phyloP scores from a whole-genome alignment of 2,113 vertebrate species.

The Pangasianodon hypophthalmus region DNA sequence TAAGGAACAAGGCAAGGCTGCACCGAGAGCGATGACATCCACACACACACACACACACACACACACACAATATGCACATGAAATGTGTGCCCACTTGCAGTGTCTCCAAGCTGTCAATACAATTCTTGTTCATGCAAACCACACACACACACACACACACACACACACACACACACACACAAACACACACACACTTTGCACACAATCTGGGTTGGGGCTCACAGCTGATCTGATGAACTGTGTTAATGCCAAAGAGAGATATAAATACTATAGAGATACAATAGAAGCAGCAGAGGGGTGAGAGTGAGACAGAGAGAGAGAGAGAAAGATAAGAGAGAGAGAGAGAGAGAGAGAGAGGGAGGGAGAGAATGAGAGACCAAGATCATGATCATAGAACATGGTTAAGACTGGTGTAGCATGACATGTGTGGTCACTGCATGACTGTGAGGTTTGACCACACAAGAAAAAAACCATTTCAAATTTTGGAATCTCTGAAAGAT shows the following conservation, averaged over 20 bases:
- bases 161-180: neutral
- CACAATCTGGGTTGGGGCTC: neutral
- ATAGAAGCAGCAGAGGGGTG: slow-evolving; percentile 4
- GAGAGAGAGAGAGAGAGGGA: slow-evolving; percentile 12
- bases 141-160: neutral
- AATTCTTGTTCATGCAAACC: slow-evolving; percentile 19
- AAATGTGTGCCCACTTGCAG: slow-evolving; percentile 3
- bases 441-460: too few relatives aligned
- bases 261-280: slow-evolving; percentile 30
- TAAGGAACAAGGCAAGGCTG: slow-evolving; percentile 15
- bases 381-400: neutral
- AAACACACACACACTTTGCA: neutral
- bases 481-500: too few relatives aligned
- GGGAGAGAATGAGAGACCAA: neutral
- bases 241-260: slow-evolving; percentile 53
- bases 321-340: neutral
- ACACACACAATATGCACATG: slow-evolving; percentile 23
- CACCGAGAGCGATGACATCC: slow-evolving; percentile 25
- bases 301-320: slow-evolving; percentile 11
- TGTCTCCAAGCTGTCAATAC: slow-evolving; percentile 20
- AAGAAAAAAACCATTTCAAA: too few relatives aligned
- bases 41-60: slow-evolving; percentile 2
- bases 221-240: slow-evolving; percentile 43
- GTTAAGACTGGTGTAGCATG: too few relatives aligned
- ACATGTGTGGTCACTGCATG: too few relatives aligned